These are phyloP conservation scores for Alectura lathami DNA, from an alignment of 2,113 vertebrate species.

Conservation along the genomic window DNA sequence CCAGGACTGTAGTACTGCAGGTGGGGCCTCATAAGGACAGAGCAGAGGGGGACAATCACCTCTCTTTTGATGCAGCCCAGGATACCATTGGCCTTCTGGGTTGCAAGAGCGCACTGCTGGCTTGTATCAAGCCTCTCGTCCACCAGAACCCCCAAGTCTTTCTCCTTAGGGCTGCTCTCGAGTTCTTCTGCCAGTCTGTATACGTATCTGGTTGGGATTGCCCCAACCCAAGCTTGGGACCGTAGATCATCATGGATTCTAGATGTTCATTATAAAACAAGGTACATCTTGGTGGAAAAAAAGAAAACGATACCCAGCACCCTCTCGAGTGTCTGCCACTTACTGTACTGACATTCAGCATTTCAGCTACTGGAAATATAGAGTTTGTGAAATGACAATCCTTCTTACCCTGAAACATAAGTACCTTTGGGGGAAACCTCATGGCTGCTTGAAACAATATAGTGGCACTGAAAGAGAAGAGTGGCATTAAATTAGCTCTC, in stretches of 20 bases:
- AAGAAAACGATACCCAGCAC: background rate
- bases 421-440: background rate
- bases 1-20: too few species aligned
- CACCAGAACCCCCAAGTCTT: too few species aligned
- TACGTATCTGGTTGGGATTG: too few species aligned
- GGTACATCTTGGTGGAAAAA: background rate
- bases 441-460: background rate
- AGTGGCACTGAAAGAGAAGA: background rate
- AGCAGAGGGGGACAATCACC: too few species aligned
- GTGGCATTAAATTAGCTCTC: background rate
- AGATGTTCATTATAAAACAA: background rate
- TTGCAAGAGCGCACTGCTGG: too few species aligned
- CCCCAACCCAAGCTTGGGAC: background rate
- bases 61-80: too few species aligned
- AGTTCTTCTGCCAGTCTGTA: too few species aligned
- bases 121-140: too few species aligned
- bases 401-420: background rate
- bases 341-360: background rate
- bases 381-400: background rate
- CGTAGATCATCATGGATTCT: background rate
- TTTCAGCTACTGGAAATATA: background rate
- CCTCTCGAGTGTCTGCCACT: background rate
- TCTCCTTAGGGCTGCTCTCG: too few species aligned
- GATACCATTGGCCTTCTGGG: too few species aligned
- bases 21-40: too few species aligned